Base-by-base conservation (phyloP, 1,140 invertebrate genomes). In the Drosophila pectinifera region DNA sequence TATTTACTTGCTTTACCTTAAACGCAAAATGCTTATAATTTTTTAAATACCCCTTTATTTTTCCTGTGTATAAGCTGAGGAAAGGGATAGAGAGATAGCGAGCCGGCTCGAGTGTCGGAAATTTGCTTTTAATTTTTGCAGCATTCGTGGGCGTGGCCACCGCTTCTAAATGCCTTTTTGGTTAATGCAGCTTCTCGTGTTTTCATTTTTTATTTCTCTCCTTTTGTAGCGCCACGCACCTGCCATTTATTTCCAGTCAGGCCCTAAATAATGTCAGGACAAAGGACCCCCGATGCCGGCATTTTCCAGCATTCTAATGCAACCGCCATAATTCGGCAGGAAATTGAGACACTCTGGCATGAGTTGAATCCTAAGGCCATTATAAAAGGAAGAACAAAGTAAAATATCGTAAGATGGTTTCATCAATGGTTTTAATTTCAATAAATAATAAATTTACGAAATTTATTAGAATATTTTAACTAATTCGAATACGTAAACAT, bases 111-210 rank as follows among this genome's bases (percentile, higher is more conserved):
- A 83, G 83, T 88, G 83, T 83, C 72, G 83, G 70, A 86, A 86
- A 86, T 88, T 86, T 63, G 83, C 79, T 86, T 86, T 86, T 88
- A 86, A 86, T 86, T 88, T 51, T 76, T 69, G 48, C 82, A 59
- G 39, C 51, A 34, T 39, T 45, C 49, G 48, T 54, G 79, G 82
- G 74, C 75, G 62, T 73, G 70, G 68, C 69, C 31, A 38, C 34
- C 31, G 39, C 16, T 51, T 58, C 74, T 61, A 84, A 85, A 85
- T 72, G 72, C 56, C 73, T 62, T 58, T 77, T 82, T 51, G 61
- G 69, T 78, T 81, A 76, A 88, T 86, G 82, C 82, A 83, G 75
- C 59, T 69, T 49, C 34, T 13, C 51, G 1, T 36, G 18, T 20
- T 56, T 55, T 56, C 31, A 10, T 51, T 43, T 38, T 48, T 26